Conservation (phyloP, 2,113 vertebrate species). For the Miniopterus natalensis region DNA sequence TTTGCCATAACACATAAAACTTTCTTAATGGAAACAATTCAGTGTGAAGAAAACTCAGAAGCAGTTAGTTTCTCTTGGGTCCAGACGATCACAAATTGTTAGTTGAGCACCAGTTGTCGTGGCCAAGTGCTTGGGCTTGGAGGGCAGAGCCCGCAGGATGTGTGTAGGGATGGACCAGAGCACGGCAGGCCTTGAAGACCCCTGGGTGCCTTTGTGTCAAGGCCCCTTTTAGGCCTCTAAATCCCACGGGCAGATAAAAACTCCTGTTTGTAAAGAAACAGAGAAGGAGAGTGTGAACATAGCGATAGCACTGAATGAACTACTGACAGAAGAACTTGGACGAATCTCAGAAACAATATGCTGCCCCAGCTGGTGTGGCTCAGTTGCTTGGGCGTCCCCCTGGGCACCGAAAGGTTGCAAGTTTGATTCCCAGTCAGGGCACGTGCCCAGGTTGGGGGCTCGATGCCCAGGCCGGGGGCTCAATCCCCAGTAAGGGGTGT, state of each 20-base stretch:
- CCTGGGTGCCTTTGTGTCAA: rapidly evolving
- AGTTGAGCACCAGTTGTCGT: too few relatives aligned
- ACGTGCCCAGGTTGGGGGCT: not conserved
- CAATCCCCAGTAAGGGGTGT: not conserved
- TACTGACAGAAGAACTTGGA: not conserved
- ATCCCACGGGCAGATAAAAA: not conserved
- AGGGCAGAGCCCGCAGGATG: rapidly evolving
- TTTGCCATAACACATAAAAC: not conserved
- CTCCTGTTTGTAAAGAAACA: not conserved
- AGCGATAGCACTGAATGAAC: not conserved
- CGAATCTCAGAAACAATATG: rapidly evolving
- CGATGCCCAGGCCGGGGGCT: not conserved
- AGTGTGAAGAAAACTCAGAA: not conserved
- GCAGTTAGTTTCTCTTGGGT: not conserved
- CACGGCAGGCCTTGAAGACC: not conserved
- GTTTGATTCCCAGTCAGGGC: not conserved
- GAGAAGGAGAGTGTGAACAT: not conserved
- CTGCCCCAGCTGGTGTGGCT: not conserved
- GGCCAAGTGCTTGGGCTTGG: rapidly evolving
- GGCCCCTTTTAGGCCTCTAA: not conserved
- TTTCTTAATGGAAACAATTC: not conserved
- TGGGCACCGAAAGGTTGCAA: not conserved
- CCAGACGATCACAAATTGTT: not conserved
- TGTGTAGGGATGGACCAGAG: rapidly evolving
- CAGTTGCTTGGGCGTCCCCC: not conserved